Base-by-base conservation (phyloP, 2,888 invertebrate genomes). In the Drosophila buzzatii region DNA sequence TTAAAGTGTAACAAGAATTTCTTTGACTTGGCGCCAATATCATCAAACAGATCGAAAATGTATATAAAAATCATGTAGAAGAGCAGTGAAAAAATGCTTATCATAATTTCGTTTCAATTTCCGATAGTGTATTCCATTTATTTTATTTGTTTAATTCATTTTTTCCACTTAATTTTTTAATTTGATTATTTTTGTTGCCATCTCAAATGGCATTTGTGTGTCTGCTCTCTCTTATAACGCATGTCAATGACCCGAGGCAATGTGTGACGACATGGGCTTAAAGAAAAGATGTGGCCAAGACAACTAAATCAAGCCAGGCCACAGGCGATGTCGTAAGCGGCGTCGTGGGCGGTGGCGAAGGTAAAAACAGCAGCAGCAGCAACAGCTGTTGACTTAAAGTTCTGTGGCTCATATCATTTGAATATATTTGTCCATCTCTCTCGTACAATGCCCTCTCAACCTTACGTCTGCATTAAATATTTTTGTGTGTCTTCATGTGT, bases 321-420 rank as follows among this genome's bases (percentile, higher is more conserved):
- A 45, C 35, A 62, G 33, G 33, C 27, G 45, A 3, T 1, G 33
- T 33, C 9, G 9, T 33, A 9, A 14, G 16, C 37, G 37, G 2
- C 14, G 20, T 1, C 1, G 16, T 7, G 2, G 33, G 20, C 10
- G 20, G 16, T 16, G 44, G 18, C 4, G 7, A 0, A 3, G 14
- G 35, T 31, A 14, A n/a, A 7, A 3, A 18, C 5, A 27, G 31
- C 7, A 18, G 18, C 41, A 9, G 20, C 20, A n/a, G 39, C 47
- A 59, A 51, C 63, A 65, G 68, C 49, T 69, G 45, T 53, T 65
- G 70, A 57, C 70, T 70, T 69, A 27, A 69, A 73, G 68, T 64
- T 71, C 66, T 79, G 64, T 70, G 73, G 76, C 63, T 65, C 66
- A 59, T 56, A 55, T 65, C 57, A 85, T 88, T 88, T 85, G 65